Evolutionary conservation across 1,140 invertebrate species (phyloP).

Genomic region (Sycophila sp.): DNA sequence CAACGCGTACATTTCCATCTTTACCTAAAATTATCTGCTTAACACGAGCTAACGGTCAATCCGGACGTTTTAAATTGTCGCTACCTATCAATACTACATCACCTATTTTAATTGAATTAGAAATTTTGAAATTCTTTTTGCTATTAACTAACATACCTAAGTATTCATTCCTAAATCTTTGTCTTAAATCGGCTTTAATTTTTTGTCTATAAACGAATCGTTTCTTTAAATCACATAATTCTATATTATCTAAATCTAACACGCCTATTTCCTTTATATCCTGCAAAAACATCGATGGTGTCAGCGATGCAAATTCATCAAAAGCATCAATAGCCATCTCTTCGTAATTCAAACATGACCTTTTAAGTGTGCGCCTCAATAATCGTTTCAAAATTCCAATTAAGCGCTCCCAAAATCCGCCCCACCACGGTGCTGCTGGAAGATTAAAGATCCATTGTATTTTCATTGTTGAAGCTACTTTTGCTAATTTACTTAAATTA

Average conservation of each 20-base stretch:
- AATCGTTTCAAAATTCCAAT: neutral
- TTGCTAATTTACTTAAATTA: neutral
- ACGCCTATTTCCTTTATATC: constrained; percentile 40
- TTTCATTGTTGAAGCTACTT: neutral
- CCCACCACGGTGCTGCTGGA: neutral
- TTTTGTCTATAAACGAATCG: constrained; percentile 24
- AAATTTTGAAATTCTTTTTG: neutral
- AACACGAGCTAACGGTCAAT: neutral
- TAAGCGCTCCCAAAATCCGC: neutral
- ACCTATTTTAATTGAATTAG: neutral
- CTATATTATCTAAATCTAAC: constrained; percentile 43
- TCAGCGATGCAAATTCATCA: constrained; percentile 38
- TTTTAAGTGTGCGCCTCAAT: neutral
- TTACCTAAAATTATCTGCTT: neutral
- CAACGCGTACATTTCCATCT: constrained; percentile 3
- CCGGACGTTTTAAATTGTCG: neutral
- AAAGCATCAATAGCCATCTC: constrained; percentile 9
- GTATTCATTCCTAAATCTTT: constrained; percentile 43
- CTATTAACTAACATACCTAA: constrained; percentile 25
- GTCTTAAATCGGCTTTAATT: constrained; percentile 35
- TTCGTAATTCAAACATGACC: neutral
- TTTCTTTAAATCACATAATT: neutral
- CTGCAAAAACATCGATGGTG: constrained; percentile 47
- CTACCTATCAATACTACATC: constrained; percentile 1
- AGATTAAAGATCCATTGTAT: neutral